Evolutionary conservation across 2,113 vertebrate species (phyloP).

Genomic region (Onychostruthus taczanowskii): DNA sequence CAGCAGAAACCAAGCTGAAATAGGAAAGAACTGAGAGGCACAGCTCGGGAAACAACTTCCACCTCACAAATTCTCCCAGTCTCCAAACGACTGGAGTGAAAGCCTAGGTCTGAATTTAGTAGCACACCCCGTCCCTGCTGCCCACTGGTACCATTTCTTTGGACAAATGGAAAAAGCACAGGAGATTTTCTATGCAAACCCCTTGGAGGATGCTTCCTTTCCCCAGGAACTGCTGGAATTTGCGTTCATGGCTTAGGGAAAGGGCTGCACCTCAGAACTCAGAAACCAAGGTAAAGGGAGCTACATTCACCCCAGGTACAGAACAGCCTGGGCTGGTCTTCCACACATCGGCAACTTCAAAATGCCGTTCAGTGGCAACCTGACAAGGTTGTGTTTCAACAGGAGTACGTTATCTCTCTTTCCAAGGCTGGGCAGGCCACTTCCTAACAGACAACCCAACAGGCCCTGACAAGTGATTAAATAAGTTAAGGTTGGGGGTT

Average conservation of each 20-base stretch:
- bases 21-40: constrained; percentile 6
- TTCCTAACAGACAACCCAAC: constrained; percentile 51
- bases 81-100: accelerated
- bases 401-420: constrained; percentile 38
- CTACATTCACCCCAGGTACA: neutral
- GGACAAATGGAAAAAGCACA: neutral
- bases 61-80: neutral
- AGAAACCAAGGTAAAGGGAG: neutral
- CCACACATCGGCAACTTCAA: constrained; percentile 13
- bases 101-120: neutral
- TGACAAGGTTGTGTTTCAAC: constrained; percentile 61
- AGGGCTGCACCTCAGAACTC: neutral
- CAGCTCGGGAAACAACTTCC: neutral
- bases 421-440: constrained; percentile 54
- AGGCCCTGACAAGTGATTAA: constrained; percentile 59
- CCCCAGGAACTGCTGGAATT: neutral
- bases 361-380: constrained; percentile 31
- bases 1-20: constrained; percentile 17
- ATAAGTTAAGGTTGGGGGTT: neutral
- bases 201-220: neutral
- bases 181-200: neutral
- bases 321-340: neutral
- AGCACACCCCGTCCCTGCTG: neutral
- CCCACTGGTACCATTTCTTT: neutral
- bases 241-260: neutral